Base-by-base conservation (phyloP, 2,113 vertebrate genomes). In the Oncorhynchus tshawytscha region DNA sequence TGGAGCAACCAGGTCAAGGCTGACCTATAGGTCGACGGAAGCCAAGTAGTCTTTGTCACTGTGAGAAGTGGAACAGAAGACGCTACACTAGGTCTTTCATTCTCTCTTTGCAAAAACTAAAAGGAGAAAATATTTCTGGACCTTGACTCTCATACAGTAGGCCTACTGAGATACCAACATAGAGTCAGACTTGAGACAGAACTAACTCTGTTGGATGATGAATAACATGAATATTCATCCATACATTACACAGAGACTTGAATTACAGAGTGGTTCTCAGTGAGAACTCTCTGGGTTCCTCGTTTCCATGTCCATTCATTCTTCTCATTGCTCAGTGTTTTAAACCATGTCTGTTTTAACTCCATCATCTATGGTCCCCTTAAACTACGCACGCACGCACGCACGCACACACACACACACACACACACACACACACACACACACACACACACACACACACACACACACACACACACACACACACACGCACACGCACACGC, bases 11-110 rank as follows among this genome's bases (percentile, higher is more conserved):
- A 57, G 70, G 3, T 51, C n/a, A 22, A 22, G n/a, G 11, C 31
- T 39, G 31, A 68, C 39, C 69, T 70, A 51, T 31, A 5, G 48
- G 7, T 22, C 45, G n/a, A 51, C 54, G 11, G 18, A 69, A 70
- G 59, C 74, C 31, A 49, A 64, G 75, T 74, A 71, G 59, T 48
- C 34, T 71, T 8, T 76, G n/a, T 34, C 68, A 69, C 48, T 72
- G 24, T 73, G 67, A 70, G 81, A 78, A 85, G 71, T 79, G 62
- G 24, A 64, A 25, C 67, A 70, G 18, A 29, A 13, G 25, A n/a
- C 31, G 20, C 31, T 9, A 45, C 39, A 8, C 39, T 45, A 9
- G 7, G 39, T 4, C 34, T 20, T 70, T 18, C n/a, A 25, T 15
- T 48, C 45, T 25, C 12, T 15, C n/a, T 49, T 11, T 24, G 39